phyloP scores from a whole-genome alignment of 2,888 invertebrate species.

The Polyommatus iphigenia region DNA sequence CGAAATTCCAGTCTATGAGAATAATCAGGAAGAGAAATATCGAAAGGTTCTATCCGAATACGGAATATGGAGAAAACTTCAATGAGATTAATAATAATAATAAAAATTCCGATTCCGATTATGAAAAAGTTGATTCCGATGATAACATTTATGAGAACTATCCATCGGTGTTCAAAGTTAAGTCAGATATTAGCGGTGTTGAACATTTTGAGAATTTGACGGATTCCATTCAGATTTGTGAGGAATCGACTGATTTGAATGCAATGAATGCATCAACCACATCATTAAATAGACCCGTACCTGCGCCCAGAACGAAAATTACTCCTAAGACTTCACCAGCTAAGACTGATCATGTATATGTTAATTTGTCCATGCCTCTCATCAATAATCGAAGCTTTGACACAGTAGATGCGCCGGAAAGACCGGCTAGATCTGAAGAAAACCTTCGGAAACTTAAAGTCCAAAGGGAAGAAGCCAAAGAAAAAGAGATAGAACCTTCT shows the following conservation, averaged over 20 bases:
- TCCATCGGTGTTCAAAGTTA: constrained; percentile 60
- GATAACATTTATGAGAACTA: constrained; percentile 72
- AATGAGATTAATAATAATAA: constrained; percentile 74
- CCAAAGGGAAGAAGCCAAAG: constrained; percentile 32
- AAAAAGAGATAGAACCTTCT: constrained; percentile 38
- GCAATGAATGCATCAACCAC: constrained; percentile 58
- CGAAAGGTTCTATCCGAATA: constrained; percentile 75
- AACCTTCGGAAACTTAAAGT: constrained; percentile 48
- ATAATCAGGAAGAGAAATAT: constrained; percentile 69
- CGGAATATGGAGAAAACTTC: constrained; percentile 72
- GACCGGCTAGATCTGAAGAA: constrained; percentile 64
- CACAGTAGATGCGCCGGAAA: constrained; percentile 62
- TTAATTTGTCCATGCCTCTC: constrained; percentile 78
- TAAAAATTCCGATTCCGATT: constrained; percentile 50
- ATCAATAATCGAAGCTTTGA: constrained; percentile 62
- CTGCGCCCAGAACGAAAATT: constrained; percentile 79
- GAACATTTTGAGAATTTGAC: constrained; percentile 82
- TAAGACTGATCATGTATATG: constrained; percentile 79
- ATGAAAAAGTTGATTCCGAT: constrained; percentile 48
- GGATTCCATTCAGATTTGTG: constrained; percentile 84
- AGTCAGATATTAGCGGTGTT: constrained; percentile 65
- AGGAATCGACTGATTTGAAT: constrained; percentile 63
- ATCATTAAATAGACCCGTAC: constrained; percentile 78
- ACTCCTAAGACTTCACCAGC: constrained; percentile 61
- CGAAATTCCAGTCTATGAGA: constrained; percentile 75